Evolutionary conservation across 2,797 vertebrate genomes (phyloP), one percentile per base, ranked within the genome.

Genomic region (Enoplosus armatus): DNA sequence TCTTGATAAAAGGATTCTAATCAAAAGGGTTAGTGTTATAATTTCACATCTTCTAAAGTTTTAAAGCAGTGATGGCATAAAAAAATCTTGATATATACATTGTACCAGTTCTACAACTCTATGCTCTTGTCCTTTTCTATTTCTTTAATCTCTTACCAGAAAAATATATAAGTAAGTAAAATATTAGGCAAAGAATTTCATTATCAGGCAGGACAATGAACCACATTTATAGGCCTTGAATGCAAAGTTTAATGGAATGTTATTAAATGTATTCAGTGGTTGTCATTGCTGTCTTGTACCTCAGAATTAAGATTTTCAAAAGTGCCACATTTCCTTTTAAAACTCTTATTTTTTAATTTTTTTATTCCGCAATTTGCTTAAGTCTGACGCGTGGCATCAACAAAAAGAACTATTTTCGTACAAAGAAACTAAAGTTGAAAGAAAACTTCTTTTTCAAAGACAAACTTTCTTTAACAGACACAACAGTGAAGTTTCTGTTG

Each of bases 391-490:
- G 29, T 2, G 9, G 14, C 54, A 56, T 79, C 24, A 22, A 71
- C n/a, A 79, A 61, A 39, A 27, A 50, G 3, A 15, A 56, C 26
- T 60, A 62, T 74, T 78, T 75, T 43, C 6, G 16, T 18, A 47
- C 76, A 73, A 59, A 69, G 48, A 74, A 69, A 41, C 15, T 31
- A 14, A 80, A 76, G 45, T 72, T 76, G 10, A 83, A 78, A 67
- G n/a, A 63, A 80, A 79, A 75, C 45, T 86, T 76, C 3, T 56
- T 22, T 80, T 75, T 82, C 45, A 85, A 87, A 89, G 61, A 59
- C 61, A 83, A 92, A 92, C 81, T 89, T 90, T 85, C 43, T 75
- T 43, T 24, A 76, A 73, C 75, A 83, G 54, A 79, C 72, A 85
- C 64, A 79, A 75, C 64, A 63, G 72, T 67, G 72, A 83, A 83